phyloP scores from a whole-genome alignment of 2,113 vertebrate genomes.

The Actinemys pallida region DNA sequence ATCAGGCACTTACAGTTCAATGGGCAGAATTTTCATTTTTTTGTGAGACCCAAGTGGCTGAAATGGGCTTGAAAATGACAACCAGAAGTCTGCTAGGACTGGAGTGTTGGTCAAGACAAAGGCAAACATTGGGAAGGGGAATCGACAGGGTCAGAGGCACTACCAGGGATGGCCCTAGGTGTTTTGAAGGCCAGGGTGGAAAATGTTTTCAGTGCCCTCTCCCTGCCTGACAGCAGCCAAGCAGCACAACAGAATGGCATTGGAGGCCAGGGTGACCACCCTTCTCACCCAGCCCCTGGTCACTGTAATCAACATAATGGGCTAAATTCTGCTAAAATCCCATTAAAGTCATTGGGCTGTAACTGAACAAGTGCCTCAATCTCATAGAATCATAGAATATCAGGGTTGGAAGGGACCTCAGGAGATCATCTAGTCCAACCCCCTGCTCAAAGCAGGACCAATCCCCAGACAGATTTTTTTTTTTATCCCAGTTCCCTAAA shows the following conservation, averaged over 20 bases:
- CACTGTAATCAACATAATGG: not conserved
- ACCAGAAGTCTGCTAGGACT: not conserved
- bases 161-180: not conserved
- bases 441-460: too few species aligned
- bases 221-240: not conserved
- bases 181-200: not conserved
- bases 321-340: not conserved
- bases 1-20: not conserved
- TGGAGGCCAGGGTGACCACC: not conserved
- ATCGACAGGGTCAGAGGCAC: not conserved
- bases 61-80: not conserved
- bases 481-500: too few species aligned
- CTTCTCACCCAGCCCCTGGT: not conserved
- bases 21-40: not conserved
- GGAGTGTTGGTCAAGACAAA: not conserved
- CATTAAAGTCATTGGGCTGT: not conserved
- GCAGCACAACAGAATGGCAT: not conserved
- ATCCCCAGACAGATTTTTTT: too few species aligned
- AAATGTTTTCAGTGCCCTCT: not conserved
- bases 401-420: too few species aligned
- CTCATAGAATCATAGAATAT: too few species aligned
- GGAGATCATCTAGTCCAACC: too few species aligned
- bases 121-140: not conserved
- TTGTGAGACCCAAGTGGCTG: not conserved
- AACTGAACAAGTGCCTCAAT: not conserved